Conservation (phyloP, 1,140 invertebrate species). For the Brachystomella parvula region DNA sequence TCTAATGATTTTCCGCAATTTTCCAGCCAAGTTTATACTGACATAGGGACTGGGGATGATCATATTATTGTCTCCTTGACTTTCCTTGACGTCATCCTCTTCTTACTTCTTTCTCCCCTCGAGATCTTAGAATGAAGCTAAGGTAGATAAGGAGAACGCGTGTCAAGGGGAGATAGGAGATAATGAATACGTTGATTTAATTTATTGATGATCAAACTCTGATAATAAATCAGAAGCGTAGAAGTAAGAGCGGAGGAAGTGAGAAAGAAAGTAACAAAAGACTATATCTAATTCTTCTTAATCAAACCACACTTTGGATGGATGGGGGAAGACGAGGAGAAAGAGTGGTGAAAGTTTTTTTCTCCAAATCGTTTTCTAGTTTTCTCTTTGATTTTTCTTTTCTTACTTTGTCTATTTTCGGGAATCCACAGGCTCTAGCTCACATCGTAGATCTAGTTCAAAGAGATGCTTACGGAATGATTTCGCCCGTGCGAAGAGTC, state of each 20-base stretch:
- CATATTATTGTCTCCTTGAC: neutral
- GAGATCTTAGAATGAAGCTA: neutral
- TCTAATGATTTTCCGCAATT: neutral
- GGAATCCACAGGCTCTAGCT: constrained; percentile 11
- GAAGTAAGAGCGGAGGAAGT: neutral
- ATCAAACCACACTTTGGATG: neutral
- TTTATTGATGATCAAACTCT: neutral
- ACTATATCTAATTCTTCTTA: neutral
- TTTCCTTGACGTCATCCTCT: neutral
- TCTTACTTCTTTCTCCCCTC: neutral
- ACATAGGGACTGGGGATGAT: neutral
- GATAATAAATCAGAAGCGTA: neutral
- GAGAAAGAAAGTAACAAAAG: neutral
- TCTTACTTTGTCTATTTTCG: too few relatives aligned
- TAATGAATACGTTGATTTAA: neutral
- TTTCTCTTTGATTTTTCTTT: constrained; percentile 4
- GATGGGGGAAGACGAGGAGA: too few relatives aligned
- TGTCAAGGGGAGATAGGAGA: neutral
- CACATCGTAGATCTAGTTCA: constrained; percentile 44
- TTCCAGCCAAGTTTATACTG: neutral
- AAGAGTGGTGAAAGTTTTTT: neutral
- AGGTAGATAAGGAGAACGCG: neutral
- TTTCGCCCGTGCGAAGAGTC: constrained; percentile 47
- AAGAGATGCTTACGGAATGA: constrained; percentile 49
- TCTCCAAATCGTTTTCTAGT: neutral